Evolutionary conservation across 2,113 vertebrate genomes (phyloP).

Genomic region (Nyctibius bracteatus): DNA sequence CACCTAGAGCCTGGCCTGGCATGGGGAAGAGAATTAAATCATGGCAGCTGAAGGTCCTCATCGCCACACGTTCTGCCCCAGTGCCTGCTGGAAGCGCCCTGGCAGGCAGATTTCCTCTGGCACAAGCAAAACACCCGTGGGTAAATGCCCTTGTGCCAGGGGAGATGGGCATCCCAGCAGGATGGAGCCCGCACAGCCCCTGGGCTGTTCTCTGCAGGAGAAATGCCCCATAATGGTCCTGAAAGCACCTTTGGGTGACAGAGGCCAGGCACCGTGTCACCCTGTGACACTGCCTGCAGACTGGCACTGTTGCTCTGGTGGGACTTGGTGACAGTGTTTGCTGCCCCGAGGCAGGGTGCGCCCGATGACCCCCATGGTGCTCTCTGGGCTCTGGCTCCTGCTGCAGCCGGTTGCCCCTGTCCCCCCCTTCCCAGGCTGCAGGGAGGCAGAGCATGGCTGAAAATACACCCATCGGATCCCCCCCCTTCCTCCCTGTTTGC

Average conservation of each 20-base stretch:
- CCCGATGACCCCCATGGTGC: rapidly evolving
- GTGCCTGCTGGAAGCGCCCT: neutral
- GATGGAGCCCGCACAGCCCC: neutral
- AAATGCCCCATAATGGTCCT: neutral
- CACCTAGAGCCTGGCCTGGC: rapidly evolving
- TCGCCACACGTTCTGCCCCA: neutral
- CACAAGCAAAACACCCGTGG: neutral
- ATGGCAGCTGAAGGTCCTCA: neutral
- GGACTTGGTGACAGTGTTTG: rapidly evolving
- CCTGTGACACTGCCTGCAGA: rapidly evolving
- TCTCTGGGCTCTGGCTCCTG: neutral
- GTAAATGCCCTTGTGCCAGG: neutral
- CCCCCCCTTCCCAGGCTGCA: neutral
- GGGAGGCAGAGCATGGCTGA: neutral
- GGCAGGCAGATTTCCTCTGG: neutral
- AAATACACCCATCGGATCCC: neutral
- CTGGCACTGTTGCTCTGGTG: neutral
- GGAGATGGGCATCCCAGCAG: neutral
- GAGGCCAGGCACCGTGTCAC: neutral
- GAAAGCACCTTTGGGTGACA: neutral
- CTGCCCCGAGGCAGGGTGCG: rapidly evolving
- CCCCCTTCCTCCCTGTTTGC: neutral
- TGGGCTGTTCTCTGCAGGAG: rapidly evolving
- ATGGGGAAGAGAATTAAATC: neutral
- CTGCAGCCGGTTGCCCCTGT: neutral